These are phyloP conservation scores for Gortyna flavago DNA, from an alignment of 2,888 invertebrate species.

Conservation along the genomic window DNA sequence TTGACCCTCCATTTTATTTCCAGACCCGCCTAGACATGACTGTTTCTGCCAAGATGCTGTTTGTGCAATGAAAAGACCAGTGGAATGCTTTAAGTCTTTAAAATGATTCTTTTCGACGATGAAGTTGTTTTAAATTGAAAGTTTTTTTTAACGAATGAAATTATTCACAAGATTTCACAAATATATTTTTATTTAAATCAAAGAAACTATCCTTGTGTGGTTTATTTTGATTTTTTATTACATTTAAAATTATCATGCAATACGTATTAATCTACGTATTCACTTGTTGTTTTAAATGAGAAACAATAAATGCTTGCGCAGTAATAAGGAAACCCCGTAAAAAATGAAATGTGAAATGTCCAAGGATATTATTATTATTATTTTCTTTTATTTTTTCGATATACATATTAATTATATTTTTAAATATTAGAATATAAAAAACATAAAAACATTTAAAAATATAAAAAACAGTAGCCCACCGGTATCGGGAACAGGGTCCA, in stretches of 20 bases:
- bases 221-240: neutral
- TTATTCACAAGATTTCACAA: slow-evolving; percentile 5
- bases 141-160: neutral
- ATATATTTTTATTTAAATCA: neutral
- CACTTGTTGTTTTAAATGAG: neutral
- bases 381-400: too few species aligned
- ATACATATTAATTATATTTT: too few species aligned
- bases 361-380: too few species aligned
- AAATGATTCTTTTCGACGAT: neutral
- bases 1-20: neutral
- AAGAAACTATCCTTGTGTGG: neutral
- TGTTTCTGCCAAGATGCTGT: slow-evolving; percentile 25
- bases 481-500: too few species aligned
- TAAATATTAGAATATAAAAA: too few species aligned
- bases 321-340: neutral
- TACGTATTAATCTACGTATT: neutral
- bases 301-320: neutral
- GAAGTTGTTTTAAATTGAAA: neutral
- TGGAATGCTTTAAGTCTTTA: slow-evolving; percentile 18
- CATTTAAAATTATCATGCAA: neutral
- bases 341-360: too few species aligned
- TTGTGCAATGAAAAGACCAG: slow-evolving; percentile 33
- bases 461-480: too few species aligned
- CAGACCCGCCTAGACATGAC: slow-evolving; percentile 28
- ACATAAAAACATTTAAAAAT: too few species aligned